phyloP scores from a whole-genome alignment of 2,113 vertebrate genomes.

The Calypte anna region DNA sequence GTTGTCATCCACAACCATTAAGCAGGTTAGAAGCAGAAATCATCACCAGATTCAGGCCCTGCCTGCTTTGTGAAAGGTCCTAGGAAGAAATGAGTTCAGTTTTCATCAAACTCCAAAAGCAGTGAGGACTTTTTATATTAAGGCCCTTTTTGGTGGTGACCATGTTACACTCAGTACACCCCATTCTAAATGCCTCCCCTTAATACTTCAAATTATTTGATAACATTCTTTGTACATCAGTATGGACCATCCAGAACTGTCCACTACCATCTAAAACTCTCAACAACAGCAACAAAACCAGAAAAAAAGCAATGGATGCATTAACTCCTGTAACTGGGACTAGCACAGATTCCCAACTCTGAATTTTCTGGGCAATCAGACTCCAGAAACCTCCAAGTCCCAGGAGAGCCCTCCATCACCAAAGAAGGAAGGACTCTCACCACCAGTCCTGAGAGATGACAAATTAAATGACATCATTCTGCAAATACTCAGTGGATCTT shows the following conservation, averaged over 20 bases:
- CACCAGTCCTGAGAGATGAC: not conserved
- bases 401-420: not conserved
- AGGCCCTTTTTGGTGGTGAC: not conserved
- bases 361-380: not conserved
- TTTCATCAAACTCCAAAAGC: not conserved
- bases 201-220: not conserved
- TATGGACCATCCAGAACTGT: not conserved
- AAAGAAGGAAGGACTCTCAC: conserved; percentile 23
- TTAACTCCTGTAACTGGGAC: not conserved
- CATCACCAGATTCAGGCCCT: not conserved
- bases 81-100: not conserved
- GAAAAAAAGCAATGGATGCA: not conserved
- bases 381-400: not conserved
- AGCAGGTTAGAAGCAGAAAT: not conserved
- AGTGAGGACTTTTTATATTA: not conserved
- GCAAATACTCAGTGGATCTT: conserved; percentile 35
- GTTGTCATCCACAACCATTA: not conserved
- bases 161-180: not conserved
- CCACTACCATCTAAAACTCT: not conserved
- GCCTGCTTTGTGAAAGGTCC: not conserved
- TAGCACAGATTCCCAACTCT: not conserved
- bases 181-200: not conserved
- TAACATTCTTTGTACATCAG: not conserved
- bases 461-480: conserved; percentile 26
- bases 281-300: not conserved